These are phyloP conservation scores for Portunus trituberculatus DNA, from an alignment of 1,140 invertebrate species.

Conservation along the genomic window DNA sequence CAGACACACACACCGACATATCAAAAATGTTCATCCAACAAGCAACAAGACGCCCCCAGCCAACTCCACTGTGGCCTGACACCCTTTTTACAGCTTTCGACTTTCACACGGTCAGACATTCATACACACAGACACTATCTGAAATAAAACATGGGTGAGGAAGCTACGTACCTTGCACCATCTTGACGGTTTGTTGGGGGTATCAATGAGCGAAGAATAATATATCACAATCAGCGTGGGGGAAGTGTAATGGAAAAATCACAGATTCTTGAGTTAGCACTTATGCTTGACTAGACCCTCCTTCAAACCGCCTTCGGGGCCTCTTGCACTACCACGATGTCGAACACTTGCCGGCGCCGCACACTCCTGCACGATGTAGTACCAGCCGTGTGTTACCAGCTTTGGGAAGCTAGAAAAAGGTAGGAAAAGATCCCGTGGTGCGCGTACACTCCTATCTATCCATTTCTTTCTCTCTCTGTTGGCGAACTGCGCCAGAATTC, in stretches of 20 bases:
- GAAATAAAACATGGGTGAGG: not conserved
- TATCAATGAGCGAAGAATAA: slow-evolving; percentile 73
- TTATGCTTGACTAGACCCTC: slow-evolving; percentile 75
- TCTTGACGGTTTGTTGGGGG: slow-evolving; percentile 73
- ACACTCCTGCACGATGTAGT: slow-evolving; percentile 66
- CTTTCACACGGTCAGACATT: not conserved
- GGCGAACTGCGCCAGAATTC: slow-evolving; percentile 71
- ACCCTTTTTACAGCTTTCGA: not conserved
- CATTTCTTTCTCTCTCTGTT: slow-evolving; percentile 76
- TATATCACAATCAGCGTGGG: slow-evolving; percentile 71
- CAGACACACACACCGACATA: not conserved
- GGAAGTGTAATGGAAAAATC: slow-evolving; percentile 59
- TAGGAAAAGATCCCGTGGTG: slow-evolving; percentile 70
- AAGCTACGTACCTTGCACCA: slow-evolving; percentile 73
- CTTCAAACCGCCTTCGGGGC: slow-evolving; percentile 58
- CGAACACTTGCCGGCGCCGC: slow-evolving; percentile 54
- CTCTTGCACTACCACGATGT: slow-evolving; percentile 63
- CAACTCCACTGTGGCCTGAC: not conserved
- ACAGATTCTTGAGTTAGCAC: slow-evolving; percentile 74
- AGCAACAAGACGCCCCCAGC: not conserved
- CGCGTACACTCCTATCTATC: slow-evolving; percentile 75
- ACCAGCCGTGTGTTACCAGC: slow-evolving; percentile 72
- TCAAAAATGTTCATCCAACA: not conserved
- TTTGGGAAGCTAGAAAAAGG: slow-evolving; percentile 74
- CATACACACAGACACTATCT: not conserved